Evolutionary conservation across 1,140 invertebrate species (phyloP), one percentile per base, ranked within the genome.

Genomic region (Caenorhabditis tropicalis): DNA sequence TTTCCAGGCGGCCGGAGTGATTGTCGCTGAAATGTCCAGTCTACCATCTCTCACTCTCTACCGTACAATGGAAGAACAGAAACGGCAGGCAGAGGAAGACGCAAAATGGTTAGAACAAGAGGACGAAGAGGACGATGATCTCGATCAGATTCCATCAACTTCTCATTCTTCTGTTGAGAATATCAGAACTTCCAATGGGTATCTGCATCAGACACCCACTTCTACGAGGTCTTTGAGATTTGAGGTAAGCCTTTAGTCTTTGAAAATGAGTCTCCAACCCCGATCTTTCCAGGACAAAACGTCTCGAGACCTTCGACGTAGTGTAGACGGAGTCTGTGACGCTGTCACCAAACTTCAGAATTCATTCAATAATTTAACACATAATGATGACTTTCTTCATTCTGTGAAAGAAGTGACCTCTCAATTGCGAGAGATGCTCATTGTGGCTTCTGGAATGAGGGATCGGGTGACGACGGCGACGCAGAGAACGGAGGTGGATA

Each of bases 61-160:
- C 83, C 58, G 84, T 65, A 84, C 88, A 6, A 46, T 89, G 84
- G 88, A 88, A 58, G 80, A 88, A 58, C 88, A 89, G 51, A 56
- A 88, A 9, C 29, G 80, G 19, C 88, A 89, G 43, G 86, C 85
- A 15, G 88, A 90, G 53, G 89, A 87, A 82, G 88, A 89, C 58
- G 88, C 90, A 27, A 79, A 82, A 80, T 89, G 88, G 88, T 70
- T 89, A 46, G 85, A 86, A 56, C 87, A 88, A 46, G 87, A 86
- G 43, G 88, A 89, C 5, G 46, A 31, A 15, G 82, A 74, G 1
- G 29, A 21, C n/a, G 53, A 60, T n/a, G 83, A 84, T 5, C 21
- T 21, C 2, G 39, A 27, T 16, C 48, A 81, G 15, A 81, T 53
- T 31, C 51, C 51, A 56, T 58, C 65, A 2, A 74, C 65, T 7